Evolutionary conservation across 2,113 vertebrate genomes (phyloP).

Genomic region (Malurus cyaneus): DNA sequence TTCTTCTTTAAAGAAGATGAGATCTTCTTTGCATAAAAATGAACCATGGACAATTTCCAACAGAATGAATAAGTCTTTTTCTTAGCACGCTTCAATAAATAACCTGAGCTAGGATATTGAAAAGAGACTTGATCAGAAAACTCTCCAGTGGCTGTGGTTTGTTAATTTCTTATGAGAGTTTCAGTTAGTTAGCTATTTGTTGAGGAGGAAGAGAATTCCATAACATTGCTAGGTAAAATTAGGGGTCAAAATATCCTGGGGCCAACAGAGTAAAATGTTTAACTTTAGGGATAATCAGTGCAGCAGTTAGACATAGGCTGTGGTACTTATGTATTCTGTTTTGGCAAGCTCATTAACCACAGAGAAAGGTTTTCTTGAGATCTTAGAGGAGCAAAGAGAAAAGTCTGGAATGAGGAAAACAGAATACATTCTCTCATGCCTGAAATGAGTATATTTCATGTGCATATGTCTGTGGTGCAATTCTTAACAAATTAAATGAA

Average conservation of each 20-base stretch:
- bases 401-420: neutral
- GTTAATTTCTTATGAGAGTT: neutral
- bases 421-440: rapidly evolving
- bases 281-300: neutral
- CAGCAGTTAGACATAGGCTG: neutral
- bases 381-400: neutral
- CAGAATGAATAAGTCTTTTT: neutral
- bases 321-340: neutral
- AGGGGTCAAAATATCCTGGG: neutral
- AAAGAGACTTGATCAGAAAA: neutral
- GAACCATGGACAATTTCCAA: neutral
- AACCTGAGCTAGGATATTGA: neutral
- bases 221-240: neutral
- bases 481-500: neutral
- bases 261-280: neutral
- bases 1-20: constrained; percentile 38
- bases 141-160: neutral
- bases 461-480: neutral
- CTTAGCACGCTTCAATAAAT: constrained; percentile 31
- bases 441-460: neutral
- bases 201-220: neutral
- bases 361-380: neutral
- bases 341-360: neutral
- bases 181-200: neutral
- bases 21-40: constrained; percentile 58